Percentiles rank a stretch among this genome's conserved stretches.
Evolutionary conservation across 2,888 invertebrate species (phyloP).

Genomic region (Drosophila quasianomalipes): DNA sequence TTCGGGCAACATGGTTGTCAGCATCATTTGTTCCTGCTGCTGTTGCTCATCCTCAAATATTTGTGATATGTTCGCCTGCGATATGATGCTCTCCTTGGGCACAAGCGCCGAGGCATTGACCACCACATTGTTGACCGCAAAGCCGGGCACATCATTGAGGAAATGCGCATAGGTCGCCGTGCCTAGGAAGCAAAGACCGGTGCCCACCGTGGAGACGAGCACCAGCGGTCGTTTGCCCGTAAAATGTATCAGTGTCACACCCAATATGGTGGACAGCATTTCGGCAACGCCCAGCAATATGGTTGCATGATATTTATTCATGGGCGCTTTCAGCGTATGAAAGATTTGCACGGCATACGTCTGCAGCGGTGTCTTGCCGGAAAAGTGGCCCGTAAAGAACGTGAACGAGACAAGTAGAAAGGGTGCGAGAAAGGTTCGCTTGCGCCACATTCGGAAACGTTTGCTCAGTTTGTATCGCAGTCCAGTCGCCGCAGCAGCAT

Average conservation of each 20-base stretch:
- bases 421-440: slow-evolving; percentile 89
- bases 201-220: slow-evolving; percentile 89
- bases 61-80: slow-evolving; percentile 82
- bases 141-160: slow-evolving; percentile 84
- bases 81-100: slow-evolving; percentile 81
- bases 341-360: slow-evolving; percentile 92
- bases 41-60: slow-evolving; percentile 74
- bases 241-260: slow-evolving; percentile 89
- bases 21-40: slow-evolving; percentile 16
- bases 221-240: slow-evolving; percentile 90
- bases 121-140: slow-evolving; percentile 84
- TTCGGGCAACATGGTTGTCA: slow-evolving; percentile 48
- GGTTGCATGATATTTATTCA: slow-evolving; percentile 92
- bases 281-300: slow-evolving; percentile 90
- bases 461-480: slow-evolving; percentile 53
- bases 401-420: slow-evolving; percentile 88
- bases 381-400: slow-evolving; percentile 91
- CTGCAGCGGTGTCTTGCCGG: slow-evolving; percentile 91
- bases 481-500: slow-evolving; percentile 22
- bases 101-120: slow-evolving; percentile 83
- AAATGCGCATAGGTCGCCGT: slow-evolving; percentile 85
- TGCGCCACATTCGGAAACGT: slow-evolving; percentile 86
- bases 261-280: slow-evolving; percentile 88
- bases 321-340: slow-evolving; percentile 89
- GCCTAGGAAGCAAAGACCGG: slow-evolving; percentile 88